phyloP scores from a whole-genome alignment of 2,797 vertebrate species.

The Poeciliopsis presidionis region DNA sequence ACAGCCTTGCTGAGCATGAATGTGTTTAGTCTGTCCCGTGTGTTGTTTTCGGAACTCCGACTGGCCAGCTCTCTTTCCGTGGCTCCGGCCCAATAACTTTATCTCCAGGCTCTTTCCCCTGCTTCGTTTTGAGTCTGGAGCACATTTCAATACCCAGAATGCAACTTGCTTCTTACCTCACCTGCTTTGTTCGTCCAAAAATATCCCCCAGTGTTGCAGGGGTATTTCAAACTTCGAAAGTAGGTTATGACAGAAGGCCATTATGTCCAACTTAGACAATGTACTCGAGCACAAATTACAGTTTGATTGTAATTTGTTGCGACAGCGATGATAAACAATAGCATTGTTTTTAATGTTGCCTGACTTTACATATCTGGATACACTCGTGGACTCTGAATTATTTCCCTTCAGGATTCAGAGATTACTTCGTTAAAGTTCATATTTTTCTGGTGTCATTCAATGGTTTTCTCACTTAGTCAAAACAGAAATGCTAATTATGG shows the following conservation, averaged over 20 bases:
- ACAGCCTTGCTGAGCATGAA: slow-evolving; percentile 55
- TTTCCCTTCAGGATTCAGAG: slow-evolving; percentile 14
- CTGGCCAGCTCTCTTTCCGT: slow-evolving; percentile 17
- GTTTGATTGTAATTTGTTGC: slow-evolving; percentile 39
- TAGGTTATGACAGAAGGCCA: slow-evolving; percentile 50
- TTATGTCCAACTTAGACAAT: slow-evolving; percentile 28
- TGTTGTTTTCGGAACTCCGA: slow-evolving; percentile 39
- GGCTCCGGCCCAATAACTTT: slow-evolving; percentile 32
- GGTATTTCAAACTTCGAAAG: slow-evolving; percentile 52
- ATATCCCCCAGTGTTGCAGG: slow-evolving; percentile 43
- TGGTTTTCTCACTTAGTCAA: slow-evolving; percentile 15
- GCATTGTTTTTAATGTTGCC: slow-evolving; percentile 24
- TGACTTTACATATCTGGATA: slow-evolving; percentile 23
- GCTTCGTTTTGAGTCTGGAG: slow-evolving; percentile 45
- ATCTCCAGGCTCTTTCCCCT: slow-evolving; percentile 41
- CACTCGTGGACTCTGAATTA: slow-evolving; percentile 8
- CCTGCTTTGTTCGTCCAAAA: slow-evolving; percentile 55
- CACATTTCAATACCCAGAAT: slow-evolving; percentile 57
- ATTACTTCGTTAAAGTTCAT: slow-evolving; percentile 22
- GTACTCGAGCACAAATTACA: slow-evolving; percentile 35
- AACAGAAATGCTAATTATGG: slow-evolving; percentile 14
- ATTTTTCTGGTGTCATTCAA: slow-evolving; percentile 26
- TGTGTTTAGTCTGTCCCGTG: slow-evolving; percentile 58
- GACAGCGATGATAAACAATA: slow-evolving; percentile 41
- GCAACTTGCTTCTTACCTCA: slow-evolving; percentile 44